Percentiles rank a stretch among this genome's conserved stretches.
Evolutionary conservation across 2,888 invertebrate genomes (phyloP).

Genomic region (Tetropium fuscum): DNA sequence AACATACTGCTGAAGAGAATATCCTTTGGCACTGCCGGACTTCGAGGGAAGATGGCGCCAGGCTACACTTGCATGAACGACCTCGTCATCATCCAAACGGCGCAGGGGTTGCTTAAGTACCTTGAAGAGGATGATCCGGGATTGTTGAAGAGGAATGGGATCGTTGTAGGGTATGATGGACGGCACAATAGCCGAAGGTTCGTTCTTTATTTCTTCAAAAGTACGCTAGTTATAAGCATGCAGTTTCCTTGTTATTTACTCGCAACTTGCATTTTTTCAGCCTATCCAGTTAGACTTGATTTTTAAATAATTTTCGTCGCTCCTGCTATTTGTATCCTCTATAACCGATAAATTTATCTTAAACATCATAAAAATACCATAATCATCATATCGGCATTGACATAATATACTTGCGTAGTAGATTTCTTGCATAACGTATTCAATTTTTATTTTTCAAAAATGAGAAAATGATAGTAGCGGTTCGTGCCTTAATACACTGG

Average conservation of each 20-base stretch:
- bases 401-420: too few relatives aligned
- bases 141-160: constrained; percentile 74
- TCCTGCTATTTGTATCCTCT: too few relatives aligned
- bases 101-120: constrained; percentile 88
- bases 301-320: too few relatives aligned
- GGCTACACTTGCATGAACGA: constrained; percentile 97
- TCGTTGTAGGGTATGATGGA: constrained; percentile 94
- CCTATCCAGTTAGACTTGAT: too few relatives aligned
- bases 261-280: too few relatives aligned
- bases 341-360: too few relatives aligned
- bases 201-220: not conserved
- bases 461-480: too few relatives aligned
- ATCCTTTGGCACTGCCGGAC: constrained; percentile 93
- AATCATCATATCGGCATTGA: too few relatives aligned
- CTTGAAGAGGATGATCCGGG: constrained; percentile 72
- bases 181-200: constrained; percentile 91
- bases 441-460: too few relatives aligned
- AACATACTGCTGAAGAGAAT: constrained; percentile 77
- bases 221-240: not conserved
- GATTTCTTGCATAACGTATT: too few relatives aligned
- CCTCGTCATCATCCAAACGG: constrained; percentile 93
- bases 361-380: too few relatives aligned
- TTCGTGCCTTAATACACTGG: too few relatives aligned
- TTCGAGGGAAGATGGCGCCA: constrained; percentile 92
- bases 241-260: not conserved